Conservation (phyloP, 2,888 invertebrate genomes). For the Hydriomena furcata region DNA sequence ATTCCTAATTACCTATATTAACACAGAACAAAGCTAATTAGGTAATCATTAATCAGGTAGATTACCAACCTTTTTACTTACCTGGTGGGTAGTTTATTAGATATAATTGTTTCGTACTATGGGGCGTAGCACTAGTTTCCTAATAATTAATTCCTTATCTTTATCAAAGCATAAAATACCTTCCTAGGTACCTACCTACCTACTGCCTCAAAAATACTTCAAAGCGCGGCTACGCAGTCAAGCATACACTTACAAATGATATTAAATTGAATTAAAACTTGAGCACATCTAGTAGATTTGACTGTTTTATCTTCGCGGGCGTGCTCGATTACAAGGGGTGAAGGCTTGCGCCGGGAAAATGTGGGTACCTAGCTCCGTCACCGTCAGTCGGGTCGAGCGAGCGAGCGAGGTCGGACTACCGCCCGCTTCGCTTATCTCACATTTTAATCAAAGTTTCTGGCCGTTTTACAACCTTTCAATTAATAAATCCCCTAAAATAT, state of each 20-base stretch:
- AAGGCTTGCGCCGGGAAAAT: constrained; percentile 82
- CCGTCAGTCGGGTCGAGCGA: constrained; percentile 78
- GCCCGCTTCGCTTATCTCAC: constrained; percentile 51
- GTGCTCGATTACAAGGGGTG: constrained; percentile 81
- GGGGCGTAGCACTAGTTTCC: too few relatives aligned
- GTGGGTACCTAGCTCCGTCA: constrained; percentile 76
- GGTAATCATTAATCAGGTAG: too few relatives aligned
- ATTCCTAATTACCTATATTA: too few relatives aligned
- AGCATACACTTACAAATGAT: too few relatives aligned
- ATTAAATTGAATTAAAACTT: constrained; percentile 26
- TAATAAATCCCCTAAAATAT: constrained; percentile 45
- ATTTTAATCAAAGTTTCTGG: constrained; percentile 70
- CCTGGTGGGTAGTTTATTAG: too few relatives aligned
- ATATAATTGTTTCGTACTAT: too few relatives aligned
- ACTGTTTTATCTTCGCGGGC: constrained; percentile 64
- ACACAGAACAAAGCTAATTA: too few relatives aligned
- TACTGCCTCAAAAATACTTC: not conserved
- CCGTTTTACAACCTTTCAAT: constrained; percentile 64
- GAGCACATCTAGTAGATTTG: constrained; percentile 55
- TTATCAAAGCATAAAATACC: too few relatives aligned
- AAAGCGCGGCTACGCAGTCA: too few relatives aligned
- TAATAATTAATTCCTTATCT: too few relatives aligned
- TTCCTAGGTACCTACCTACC: too few relatives aligned
- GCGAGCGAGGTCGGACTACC: constrained; percentile 62
- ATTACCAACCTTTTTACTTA: too few relatives aligned